Evolutionary conservation across 2,888 invertebrate genomes (phyloP).

Genomic region (Galeruca laticollis): DNA sequence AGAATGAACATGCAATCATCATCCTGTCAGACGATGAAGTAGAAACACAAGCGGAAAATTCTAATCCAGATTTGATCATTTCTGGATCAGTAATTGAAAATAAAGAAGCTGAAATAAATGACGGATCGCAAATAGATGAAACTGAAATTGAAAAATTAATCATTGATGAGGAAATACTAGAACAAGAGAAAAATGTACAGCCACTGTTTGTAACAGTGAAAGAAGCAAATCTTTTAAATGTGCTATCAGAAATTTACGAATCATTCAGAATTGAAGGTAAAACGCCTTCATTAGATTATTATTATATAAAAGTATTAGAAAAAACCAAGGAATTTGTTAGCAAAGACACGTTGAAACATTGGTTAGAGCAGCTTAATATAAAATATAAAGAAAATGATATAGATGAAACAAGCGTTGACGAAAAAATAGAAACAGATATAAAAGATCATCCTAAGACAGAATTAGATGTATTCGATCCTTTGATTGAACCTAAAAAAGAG

Average conservation of each 20-base stretch:
- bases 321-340: background rate
- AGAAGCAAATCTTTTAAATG: background rate
- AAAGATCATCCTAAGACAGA: background rate
- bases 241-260: background rate
- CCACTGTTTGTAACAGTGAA: background rate
- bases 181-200: background rate
- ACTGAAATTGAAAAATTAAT: slow-evolving; percentile 1
- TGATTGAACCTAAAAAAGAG: background rate
- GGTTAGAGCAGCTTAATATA: slow-evolving; percentile 1
- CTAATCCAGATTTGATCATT: background rate
- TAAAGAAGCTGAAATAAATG: background rate
- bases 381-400: background rate
- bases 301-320: background rate
- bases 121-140: background rate
- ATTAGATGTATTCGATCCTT: background rate
- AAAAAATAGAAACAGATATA: too few species aligned
- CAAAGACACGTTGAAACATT: background rate
- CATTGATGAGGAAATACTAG: background rate
- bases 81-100: background rate
- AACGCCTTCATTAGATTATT: background rate
- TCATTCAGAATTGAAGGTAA: background rate
- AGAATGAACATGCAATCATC: background rate
- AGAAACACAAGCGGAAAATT: background rate
- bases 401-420: background rate
- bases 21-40: background rate